Conservation (phyloP, 1,140 invertebrate genomes). For the Pseudomyrmex gracilis region DNA sequence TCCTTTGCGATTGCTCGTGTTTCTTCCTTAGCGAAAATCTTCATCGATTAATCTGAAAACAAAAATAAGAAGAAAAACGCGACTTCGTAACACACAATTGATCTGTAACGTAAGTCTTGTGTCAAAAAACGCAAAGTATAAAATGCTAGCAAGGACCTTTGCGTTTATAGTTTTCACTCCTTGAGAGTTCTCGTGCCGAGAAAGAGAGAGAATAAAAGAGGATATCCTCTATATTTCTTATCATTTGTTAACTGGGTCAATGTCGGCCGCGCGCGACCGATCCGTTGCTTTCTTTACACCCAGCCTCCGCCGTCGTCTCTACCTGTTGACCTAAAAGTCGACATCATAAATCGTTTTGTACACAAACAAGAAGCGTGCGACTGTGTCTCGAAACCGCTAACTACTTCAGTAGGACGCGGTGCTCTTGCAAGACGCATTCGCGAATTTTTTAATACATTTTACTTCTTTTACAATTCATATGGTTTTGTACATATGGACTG, state of each 20-base stretch:
- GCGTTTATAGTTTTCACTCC: slow-evolving; percentile 37
- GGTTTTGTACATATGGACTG: not conserved
- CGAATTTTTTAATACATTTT: not conserved
- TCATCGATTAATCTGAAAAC: not conserved
- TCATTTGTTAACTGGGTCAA: slow-evolving; percentile 51
- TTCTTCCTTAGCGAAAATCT: not conserved
- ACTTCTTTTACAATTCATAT: no score
- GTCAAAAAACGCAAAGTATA: no score
- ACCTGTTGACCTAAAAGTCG: slow-evolving; percentile 13
- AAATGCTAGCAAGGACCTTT: slow-evolving; percentile 9
- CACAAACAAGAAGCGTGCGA: not conserved
- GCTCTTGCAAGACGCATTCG: not conserved
- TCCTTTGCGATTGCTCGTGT: not conserved
- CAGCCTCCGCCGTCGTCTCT: not conserved
- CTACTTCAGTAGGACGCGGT: no score
- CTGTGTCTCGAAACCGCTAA: no score
- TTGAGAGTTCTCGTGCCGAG: not conserved
- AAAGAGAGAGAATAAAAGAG: not conserved
- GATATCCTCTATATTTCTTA: slow-evolving; percentile 32
- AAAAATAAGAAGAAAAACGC: no score
- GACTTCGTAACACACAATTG: no score
- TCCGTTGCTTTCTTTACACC: slow-evolving; percentile 22
- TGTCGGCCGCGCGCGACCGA: slow-evolving; percentile 7
- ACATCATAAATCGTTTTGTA: not conserved
- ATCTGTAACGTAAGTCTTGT: no score